Evolutionary conservation across 2,113 vertebrate species (phyloP).

Genomic region (Connochaetes taurinus): DNA sequence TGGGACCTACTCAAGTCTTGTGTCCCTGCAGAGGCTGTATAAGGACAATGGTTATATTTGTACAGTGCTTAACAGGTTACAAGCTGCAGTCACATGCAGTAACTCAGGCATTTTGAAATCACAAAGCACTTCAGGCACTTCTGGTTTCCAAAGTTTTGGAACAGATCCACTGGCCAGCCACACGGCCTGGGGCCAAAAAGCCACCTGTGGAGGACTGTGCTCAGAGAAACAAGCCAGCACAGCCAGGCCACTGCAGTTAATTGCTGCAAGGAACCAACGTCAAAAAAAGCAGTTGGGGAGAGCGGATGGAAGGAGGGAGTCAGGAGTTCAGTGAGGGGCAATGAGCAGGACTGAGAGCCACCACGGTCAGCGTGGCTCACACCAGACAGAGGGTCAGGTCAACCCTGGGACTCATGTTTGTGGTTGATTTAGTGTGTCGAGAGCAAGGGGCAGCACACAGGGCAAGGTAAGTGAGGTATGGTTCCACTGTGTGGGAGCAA

Average conservation of each 20-base stretch:
- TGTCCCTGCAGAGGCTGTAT: not conserved
- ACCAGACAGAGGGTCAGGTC: not conserved
- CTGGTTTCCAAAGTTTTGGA: not conserved
- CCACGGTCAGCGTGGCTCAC: not conserved
- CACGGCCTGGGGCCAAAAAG: not conserved
- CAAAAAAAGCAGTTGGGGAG: not conserved
- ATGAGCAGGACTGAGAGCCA: not conserved
- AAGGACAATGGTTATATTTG: not conserved
- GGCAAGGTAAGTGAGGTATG: not conserved
- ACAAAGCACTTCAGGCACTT: not conserved
- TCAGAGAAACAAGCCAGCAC: not conserved
- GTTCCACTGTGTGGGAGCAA: not conserved
- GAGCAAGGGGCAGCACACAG: not conserved
- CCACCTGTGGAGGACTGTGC: not conserved
- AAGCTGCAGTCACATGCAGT: not conserved
- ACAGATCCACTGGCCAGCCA: not conserved
- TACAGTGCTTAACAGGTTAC: not conserved
- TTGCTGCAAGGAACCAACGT: not conserved
- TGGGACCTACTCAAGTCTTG: not conserved
- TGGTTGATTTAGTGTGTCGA: not conserved
- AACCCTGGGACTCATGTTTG: not conserved
- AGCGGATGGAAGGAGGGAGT: not conserved
- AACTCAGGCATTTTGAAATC: not conserved
- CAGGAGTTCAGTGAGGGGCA: not conserved
- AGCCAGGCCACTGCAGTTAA: not conserved